Conservation (phyloP, 2,797 vertebrate species). For the Holocentrus rufus region DNA sequence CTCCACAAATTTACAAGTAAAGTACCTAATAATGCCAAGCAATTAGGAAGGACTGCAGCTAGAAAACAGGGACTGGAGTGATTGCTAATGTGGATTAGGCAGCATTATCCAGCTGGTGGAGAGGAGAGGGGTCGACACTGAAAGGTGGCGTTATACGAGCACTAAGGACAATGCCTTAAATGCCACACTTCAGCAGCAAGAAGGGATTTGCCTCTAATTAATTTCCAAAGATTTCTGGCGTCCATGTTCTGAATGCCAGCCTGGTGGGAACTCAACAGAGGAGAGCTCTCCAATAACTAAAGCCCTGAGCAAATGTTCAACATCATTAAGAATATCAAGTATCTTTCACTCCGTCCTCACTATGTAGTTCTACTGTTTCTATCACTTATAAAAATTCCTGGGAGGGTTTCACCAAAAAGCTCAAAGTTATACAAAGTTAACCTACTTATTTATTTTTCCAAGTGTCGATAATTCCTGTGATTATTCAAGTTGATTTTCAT, state of each 20-base stretch:
- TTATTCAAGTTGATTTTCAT: conserved; percentile 16
- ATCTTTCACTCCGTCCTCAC: conserved; percentile 55
- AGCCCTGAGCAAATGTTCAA: conserved; percentile 74
- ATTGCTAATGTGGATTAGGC: conserved; percentile 83
- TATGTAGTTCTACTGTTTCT: conserved; percentile 49
- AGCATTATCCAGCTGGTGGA: conserved; percentile 76
- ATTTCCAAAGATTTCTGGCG: conserved; percentile 80
- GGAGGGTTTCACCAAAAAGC: conserved; percentile 43
- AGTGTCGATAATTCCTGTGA: background rate
- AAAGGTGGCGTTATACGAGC: conserved; percentile 79
- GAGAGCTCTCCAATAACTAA: conserved; percentile 72
- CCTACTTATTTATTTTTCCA: too few species aligned
- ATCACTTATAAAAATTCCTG: conserved; percentile 47
- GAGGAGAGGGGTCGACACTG: conserved; percentile 73
- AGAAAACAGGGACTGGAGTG: conserved; percentile 79
- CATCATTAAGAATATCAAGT: conserved; percentile 80
- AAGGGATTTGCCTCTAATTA: conserved; percentile 85
- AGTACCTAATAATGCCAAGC: conserved; percentile 85
- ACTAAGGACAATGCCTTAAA: conserved; percentile 84
- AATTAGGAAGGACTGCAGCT: conserved; percentile 82
- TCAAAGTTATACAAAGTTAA: conserved; percentile 24
- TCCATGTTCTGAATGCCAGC: conserved; percentile 73
- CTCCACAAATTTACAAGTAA: conserved; percentile 86
- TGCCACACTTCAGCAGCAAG: conserved; percentile 82
- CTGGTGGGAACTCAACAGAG: conserved; percentile 63